Base-by-base conservation (phyloP, 2,888 invertebrate genomes). In the Himalopsyche kuldschensis region DNA sequence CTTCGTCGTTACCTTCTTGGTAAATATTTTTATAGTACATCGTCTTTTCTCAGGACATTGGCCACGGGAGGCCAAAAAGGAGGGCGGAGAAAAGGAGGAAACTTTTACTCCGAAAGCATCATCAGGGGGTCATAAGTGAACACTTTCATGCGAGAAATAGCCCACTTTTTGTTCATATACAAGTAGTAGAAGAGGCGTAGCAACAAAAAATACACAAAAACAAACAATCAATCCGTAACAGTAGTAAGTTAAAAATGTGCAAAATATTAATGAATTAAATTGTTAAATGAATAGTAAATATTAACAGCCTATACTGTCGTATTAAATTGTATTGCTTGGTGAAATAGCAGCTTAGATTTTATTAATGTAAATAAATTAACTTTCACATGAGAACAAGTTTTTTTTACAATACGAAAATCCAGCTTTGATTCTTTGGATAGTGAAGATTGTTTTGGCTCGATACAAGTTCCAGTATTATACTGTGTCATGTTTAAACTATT, bases 361-460 rank as follows among this genome's bases (percentile, higher is more conserved):
- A 84, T 84, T 82, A 82, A 84, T 84, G 78, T 80, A 82, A 82
- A 82, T 80, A 82, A 82, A 82, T 84, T 85, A 81, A 85, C 79
- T 85, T 85, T 85, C 85, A 81, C 85, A 85, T 81, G 83, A 83
- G 79, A 85, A 85, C 84, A 80, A 69, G 82, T 84, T 35, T 55
- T 48, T 48, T 81, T 76, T 81, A 77, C 81, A 81, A 48, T 32
- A 48, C 30, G 55, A 55, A 55, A 55, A 55, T 55, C 55, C 55
- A 20, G 55, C 55, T 55, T 55, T 55, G 55, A 55, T 55, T 55
- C 55, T 55, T 55, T 24, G 55, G 20, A 55, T 20, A 55, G 55
- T 55, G 20, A 55, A 55, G n/a, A 83, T 80, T 77, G 80, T 78
- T 83, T 83, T 75, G 47, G 46, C 80, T 76, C 76, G 30, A 75